Conservation (phyloP, 2,888 invertebrate species). For the Oasisia sp. region DNA sequence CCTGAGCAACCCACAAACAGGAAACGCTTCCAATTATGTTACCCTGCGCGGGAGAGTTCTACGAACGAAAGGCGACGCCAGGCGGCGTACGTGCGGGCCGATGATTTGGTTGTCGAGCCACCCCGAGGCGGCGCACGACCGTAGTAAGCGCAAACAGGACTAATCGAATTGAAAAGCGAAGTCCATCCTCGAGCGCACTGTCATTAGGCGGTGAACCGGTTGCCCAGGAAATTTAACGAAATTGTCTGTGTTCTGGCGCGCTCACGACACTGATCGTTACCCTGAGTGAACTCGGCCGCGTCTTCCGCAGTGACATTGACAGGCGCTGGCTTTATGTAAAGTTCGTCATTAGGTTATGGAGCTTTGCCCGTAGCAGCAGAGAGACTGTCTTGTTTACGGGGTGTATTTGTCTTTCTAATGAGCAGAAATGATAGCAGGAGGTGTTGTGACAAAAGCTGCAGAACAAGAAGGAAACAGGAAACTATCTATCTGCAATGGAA, state of each 20-base stretch:
- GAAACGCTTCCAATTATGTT: not conserved
- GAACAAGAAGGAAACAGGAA: not conserved
- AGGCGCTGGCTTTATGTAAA: not conserved
- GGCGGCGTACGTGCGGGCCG: not conserved
- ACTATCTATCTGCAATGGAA: not conserved
- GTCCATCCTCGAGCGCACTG: not conserved
- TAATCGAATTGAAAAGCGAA: constrained; percentile 10
- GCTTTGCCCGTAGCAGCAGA: not conserved
- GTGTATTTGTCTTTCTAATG: not conserved
- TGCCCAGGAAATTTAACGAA: constrained; percentile 2
- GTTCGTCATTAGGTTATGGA: not conserved
- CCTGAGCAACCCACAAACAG: not conserved
- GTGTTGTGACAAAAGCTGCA: not conserved
- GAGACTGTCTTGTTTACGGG: not conserved
- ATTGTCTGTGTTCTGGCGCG: not conserved
- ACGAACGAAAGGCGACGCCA: not conserved
- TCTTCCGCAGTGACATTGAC: not conserved
- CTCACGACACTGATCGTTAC: not conserved
- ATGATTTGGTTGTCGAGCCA: not conserved
- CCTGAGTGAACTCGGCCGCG: not conserved
- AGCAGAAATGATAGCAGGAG: not conserved
- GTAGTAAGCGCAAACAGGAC: not conserved
- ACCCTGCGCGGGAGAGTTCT: not conserved
- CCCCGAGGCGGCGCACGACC: not conserved
- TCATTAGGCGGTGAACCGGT: not conserved